Base-by-base conservation (phyloP, 64 coral and sea anemone species). In the Montipora efflorescens region DNA sequence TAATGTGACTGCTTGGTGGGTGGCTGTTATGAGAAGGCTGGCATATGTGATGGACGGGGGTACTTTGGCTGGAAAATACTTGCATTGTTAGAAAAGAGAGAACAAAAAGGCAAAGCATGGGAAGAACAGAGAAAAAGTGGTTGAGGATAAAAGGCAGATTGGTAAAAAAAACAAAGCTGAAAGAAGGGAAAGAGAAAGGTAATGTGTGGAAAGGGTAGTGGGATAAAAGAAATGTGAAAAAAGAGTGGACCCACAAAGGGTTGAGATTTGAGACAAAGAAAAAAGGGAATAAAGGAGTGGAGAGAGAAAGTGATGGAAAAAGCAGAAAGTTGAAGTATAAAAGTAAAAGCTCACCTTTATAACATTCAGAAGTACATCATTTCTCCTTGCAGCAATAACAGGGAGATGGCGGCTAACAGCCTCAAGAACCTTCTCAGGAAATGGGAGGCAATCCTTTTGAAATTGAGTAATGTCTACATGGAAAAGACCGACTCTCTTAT, bases 401-500 rank as follows among this genome's bases (percentile, higher is more conserved):
- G 98, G 98, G 8, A 99, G 79, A 81, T 99, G 95, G 74, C 71
- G 44, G 48, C 78, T 88, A 61, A 96, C 85, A 47, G 74, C 92
- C 43, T 91, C 18, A n/a, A 99, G 74, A 10, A 99, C 87, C 15
- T 80, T 86, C n/a, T 86, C 75, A 49, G 95, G 98, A 50, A 92
- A 99, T 0, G 98, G 98, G 58, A 99, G 83, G 86, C 91, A 94
- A 8, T 92, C 88, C 4, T 74, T 83, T 22, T 91, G 92, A 87
- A 96, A 99, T 28, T 51, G 77, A 77, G 81, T 87, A 45, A 88
- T 76, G 14, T 99, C 98, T 4, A 96, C 92, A 74, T 87, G 68
- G 46, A 99, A 96, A 19, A 99, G 86, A 11, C 98, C 98, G 8
- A 99, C 22, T 76, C 98, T 91, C 67, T 99, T 91, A 28, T 89